Base-by-base conservation (phyloP, 1,140 invertebrate genomes). In the Heliconius eleuchia region DNA sequence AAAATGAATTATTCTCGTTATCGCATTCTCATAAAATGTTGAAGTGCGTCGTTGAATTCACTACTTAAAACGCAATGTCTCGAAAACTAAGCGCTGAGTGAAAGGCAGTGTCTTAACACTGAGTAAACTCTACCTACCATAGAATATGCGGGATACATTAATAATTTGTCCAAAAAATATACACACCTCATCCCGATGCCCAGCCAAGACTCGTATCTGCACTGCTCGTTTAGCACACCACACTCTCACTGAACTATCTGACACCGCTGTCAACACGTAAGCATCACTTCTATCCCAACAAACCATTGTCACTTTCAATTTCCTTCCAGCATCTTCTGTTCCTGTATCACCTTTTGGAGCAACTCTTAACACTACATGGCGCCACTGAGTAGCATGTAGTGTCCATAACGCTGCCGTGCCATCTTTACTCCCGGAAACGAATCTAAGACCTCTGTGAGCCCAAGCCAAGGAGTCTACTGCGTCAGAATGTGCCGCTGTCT, bases 341-440 rank as follows among this genome's bases (percentile, higher is more conserved):
- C 23, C 60, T 27, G 23, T 16, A 66, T 66, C 60, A 27, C 60
- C 60, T 27, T 66, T 66, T 1, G 71, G 66, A 27, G 8, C 16
- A 60, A 66, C 46, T 76, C 71, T 39, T n/a, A 99, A 95, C 83
- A 96, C 95, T 27, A 96, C 95, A 80, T 96, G 97, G 52, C 97
- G 96, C 99, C 99, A 99, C 86, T 98, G 96, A 87, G 98, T 98
- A 74, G 97, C 95, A 92, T 98, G 96, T 91, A 98, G 98, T 79
- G 96, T 95, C 99, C 99, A 99, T 75, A 99, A 96, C 84, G 98
- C 96, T 1, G 99, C 99, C 5, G 97, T 98, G 11, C 99, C 99
- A 95, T 99, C 99, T 94, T 99, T 99, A 83, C 98, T 98, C 18
- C 99, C 99, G 60, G 98, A 99, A 71, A 99, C 96, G 95, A 99